Base-by-base conservation (phyloP, 2,797 vertebrate species). In the Bradypodion pumilum region DNA sequence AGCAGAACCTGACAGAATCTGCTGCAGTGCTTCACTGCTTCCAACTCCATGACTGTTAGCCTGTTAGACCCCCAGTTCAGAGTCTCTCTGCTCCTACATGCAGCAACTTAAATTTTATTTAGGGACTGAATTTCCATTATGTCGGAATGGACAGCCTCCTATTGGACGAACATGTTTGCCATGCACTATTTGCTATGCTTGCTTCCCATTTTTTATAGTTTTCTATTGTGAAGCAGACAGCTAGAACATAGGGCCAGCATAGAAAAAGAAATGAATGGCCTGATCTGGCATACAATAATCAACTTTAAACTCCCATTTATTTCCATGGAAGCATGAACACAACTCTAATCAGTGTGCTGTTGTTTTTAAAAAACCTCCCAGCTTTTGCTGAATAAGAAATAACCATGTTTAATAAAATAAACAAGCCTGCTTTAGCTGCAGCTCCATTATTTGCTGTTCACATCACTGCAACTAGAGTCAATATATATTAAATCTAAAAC, bases 401-500 rank as follows among this genome's bases (percentile, higher is more conserved):
- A 66, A 66, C 46, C 40, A 81, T 32, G 42, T 63, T 32, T 73
- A 74, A 73, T 35, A 81, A 23, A 81, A 80, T 40, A 60, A 44
- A 60, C 29, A 81, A 42, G 21, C 35, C 32, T 44, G 40, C 25
- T 46, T 81, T 73, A 83, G 68, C 81, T 83, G 81, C 81, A 56
- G 37, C 49, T 59, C 42, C 35, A 32, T 52, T 76, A 75, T 29
- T 75, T 56, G 73, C 46, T 66, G 3, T 62, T 62, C 80, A 74
- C 37, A 62, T 29, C 80, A 27, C 56, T 74, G 69, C 44, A 66
- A 27, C 32, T 74, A 74, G 72, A 75, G 52, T 82, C 72, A 82
- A 75, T 74, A 74, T 65, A 63, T 44, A 66, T 65, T 75, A 82
- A 52, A 65, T 44, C 72, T 75, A 83, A 69, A 83, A 76, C 46